Base-by-base conservation (phyloP, 2,888 invertebrate species). In the Acanthococcus lagerstroemiae region DNA sequence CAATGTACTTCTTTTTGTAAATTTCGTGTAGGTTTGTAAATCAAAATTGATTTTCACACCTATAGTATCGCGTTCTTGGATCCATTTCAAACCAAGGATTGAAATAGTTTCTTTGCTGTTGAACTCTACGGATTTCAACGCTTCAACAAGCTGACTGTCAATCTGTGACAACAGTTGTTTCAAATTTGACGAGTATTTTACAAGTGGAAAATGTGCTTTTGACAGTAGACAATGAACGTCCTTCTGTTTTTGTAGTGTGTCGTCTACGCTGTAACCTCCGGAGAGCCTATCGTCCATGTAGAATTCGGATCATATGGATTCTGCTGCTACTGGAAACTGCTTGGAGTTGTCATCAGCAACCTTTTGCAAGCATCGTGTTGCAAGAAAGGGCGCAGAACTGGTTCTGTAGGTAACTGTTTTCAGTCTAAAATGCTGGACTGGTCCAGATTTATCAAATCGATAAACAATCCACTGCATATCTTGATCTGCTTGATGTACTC, bases 401-500 rank as follows among this genome's bases (percentile, higher is more conserved):
- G 72, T 72, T 1, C 75, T 75, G 57, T 75, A 76, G 0, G 74
- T 75, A 4, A 76, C 70, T 1, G 73, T 74, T 58, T 71, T 72
- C 6, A 74, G 67, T 7, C 65, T 45, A 21, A 70, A 70, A 2
- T 55, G 25, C 12, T 19, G 1, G 21, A 63, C 3, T 1, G 58
- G 65, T 3, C 50, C 9, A 6, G 15, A 25, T 5, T 69, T 67
- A 52, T 69, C 37, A 4, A 69, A 54, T 27, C 74, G 55, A 75
- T 75, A 76, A 3, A 76, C 50, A 4, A 77, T 75, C 3, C 72
- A 65, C 56, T 75, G 76, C 6, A 73, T 69, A 27, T 72, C 50
- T 22, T 71, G 56, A 26, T 76, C 72, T 1, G 67, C 66, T 1
- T 67, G 55, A 26, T 70, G 55, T 0, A 75, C 65, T 0, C 45